Evolutionary conservation across 2,888 invertebrate genomes (phyloP).

Genomic region (Noctua pronuba): DNA sequence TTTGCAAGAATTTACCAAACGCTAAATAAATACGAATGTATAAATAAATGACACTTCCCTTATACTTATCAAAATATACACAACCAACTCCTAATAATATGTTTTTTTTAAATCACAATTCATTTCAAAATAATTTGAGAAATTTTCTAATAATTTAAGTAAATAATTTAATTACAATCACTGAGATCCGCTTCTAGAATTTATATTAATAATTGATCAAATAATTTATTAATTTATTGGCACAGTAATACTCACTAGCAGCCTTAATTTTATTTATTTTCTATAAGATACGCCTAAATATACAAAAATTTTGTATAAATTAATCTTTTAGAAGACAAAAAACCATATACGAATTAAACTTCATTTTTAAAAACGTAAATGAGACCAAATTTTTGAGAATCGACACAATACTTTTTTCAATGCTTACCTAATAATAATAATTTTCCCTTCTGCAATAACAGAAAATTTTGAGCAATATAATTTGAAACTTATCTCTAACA

Average conservation of each 20-base stretch:
- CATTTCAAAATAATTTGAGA: constrained; percentile 29
- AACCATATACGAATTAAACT: not conserved
- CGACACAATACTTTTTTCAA: constrained; percentile 42
- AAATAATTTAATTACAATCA: constrained; percentile 52
- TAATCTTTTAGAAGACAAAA: not conserved
- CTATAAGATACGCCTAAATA: constrained; percentile 25
- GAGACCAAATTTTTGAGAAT: constrained; percentile 39
- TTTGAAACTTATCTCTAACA: constrained; percentile 28
- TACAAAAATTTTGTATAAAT: constrained; percentile 3
- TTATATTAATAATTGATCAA: constrained; percentile 13
- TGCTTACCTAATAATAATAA: constrained; percentile 17
- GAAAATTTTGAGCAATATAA: constrained; percentile 36
- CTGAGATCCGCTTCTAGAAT: constrained; percentile 57
- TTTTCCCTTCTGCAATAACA: constrained; percentile 34
- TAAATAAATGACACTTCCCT: constrained; percentile 16
- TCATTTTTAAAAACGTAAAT: not conserved
- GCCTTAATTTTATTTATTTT: constrained; percentile 31
- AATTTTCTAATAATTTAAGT: constrained; percentile 27
- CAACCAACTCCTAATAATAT: constrained; percentile 43
- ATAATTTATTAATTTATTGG: constrained; percentile 43
- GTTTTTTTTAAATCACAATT: constrained; percentile 40
- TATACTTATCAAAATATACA: constrained; percentile 47
- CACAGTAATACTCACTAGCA: constrained; percentile 44
- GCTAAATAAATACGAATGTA: constrained; percentile 21
- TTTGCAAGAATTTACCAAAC: constrained; percentile 44